Evolutionary conservation across 2,888 invertebrate genomes (phyloP).

Genomic region (Ectemnius lituratus): DNA sequence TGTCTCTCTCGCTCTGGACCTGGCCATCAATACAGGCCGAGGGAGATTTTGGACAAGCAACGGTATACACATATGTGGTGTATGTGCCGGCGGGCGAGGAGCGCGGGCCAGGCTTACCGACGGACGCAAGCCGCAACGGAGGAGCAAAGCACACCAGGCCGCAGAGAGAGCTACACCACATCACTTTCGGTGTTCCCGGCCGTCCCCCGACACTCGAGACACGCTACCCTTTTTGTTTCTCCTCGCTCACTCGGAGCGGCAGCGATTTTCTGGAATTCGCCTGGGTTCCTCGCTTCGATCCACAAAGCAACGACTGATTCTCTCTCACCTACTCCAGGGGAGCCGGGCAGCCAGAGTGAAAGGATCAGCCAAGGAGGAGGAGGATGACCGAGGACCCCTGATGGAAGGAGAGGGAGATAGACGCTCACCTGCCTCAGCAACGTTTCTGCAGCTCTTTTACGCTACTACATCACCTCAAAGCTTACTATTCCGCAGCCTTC

Average conservation of each 20-base stretch:
- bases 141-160: neutral
- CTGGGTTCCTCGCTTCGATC: constrained; percentile 16
- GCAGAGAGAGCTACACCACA: neutral
- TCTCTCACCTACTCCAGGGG: neutral
- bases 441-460: constrained; percentile 11
- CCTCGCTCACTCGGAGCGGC: constrained; percentile 48
- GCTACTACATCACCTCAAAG: constrained; percentile 1
- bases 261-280: constrained; percentile 59
- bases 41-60: no score
- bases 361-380: no score
- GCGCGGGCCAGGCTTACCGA: neutral
- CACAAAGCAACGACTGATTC: constrained; percentile 20
- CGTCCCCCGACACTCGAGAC: constrained; percentile 63
- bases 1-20: no score
- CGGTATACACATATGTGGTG: neutral
- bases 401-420: no score
- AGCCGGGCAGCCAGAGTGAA: no score
- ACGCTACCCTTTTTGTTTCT: constrained; percentile 55
- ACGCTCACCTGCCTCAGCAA: no score
- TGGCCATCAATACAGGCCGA: no score
- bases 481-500: constrained; percentile 1
- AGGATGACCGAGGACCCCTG: no score
- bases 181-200: constrained; percentile 38
- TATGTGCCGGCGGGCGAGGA: neutral
- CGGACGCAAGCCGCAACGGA: neutral